These are phyloP conservation scores for Ophioninae sp. DNA, from an alignment of 2,888 invertebrate species.

Conservation along the genomic window DNA sequence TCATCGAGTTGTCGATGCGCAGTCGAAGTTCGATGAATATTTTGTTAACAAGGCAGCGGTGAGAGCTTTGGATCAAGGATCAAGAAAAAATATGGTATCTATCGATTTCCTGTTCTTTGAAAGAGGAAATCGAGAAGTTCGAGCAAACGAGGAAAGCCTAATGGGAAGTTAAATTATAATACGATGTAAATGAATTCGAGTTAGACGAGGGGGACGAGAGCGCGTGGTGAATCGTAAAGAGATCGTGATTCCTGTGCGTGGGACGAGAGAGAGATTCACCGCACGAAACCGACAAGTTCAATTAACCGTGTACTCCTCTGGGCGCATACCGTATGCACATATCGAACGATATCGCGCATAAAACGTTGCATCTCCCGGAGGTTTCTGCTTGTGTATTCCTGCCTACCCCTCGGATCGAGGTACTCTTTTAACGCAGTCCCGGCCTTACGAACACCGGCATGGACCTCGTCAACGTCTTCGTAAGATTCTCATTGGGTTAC, in stretches of 20 bases:
- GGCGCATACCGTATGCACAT: slow-evolving; percentile 24
- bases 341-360: slow-evolving; percentile 25
- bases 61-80: not conserved
- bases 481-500: slow-evolving; percentile 13
- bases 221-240: slow-evolving; percentile 29
- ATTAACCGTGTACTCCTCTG: slow-evolving; percentile 52
- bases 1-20: not conserved
- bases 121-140: slow-evolving; percentile 1
- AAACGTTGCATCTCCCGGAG: slow-evolving; percentile 17
- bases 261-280: slow-evolving; percentile 31
- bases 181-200: slow-evolving; percentile 58
- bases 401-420: slow-evolving; percentile 28
- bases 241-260: slow-evolving; percentile 41
- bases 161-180: slow-evolving; percentile 54
- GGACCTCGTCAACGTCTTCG: slow-evolving; percentile 40
- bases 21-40: not conserved
- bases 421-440: slow-evolving; percentile 19
- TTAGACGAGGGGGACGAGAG: slow-evolving; percentile 14
- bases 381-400: slow-evolving; percentile 37
- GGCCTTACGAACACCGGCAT: slow-evolving; percentile 4
- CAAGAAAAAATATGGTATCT: not conserved
- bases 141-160: slow-evolving; percentile 4
- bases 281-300: slow-evolving; percentile 51
- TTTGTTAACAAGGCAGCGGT: not conserved
- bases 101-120: not conserved